Base-by-base conservation (phyloP, 2,888 invertebrate genomes). In the Thecophora atra region DNA sequence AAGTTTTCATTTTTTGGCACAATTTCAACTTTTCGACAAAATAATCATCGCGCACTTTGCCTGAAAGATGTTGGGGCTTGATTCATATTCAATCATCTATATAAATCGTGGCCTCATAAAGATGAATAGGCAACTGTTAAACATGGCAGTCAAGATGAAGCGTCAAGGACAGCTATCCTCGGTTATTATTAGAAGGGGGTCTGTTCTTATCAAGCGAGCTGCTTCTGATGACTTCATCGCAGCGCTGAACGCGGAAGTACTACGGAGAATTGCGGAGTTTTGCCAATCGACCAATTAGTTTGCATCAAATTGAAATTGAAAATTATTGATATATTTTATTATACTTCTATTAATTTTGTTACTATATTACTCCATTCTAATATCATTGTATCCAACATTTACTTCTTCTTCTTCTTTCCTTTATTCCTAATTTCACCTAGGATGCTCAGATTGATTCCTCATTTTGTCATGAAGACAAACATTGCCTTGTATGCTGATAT, bases 381-480 rank as follows among this genome's bases (percentile, higher is more conserved):
- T n/a, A 8, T 17, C 13, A 17, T 47, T 5, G n/a, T n/a, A n/a
- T n/a, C n/a, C n/a, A n/a, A n/a, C n/a, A n/a, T n/a, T n/a, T n/a
- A n/a, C n/a, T n/a, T n/a, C n/a, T n/a, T n/a, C n/a, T n/a, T n/a
- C n/a, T n/a, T n/a, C n/a, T n/a, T n/a, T n/a, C n/a, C n/a, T n/a
- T n/a, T n/a, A n/a, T n/a, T n/a, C n/a, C n/a, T n/a, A n/a, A n/a
- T n/a, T n/a, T n/a, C n/a, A n/a, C n/a, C n/a, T 54, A 13, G 7
- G 54, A 54, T 54, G 54, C 54, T 54, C 54, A 54, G 54, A 11
- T 54, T 54, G n/a, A 19, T 66, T n/a, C 65, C 66, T n/a, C 64
- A 47, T 47, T 64, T 44, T 44, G 17, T 17, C 11, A 7, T 44
- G 15, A 24, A n/a, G n/a, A n/a, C n/a, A n/a, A n/a, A n/a, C n/a